These are phyloP conservation scores for Orchesella cincta DNA, from an alignment of 1,140 invertebrate genomes.

Conservation along the genomic window DNA sequence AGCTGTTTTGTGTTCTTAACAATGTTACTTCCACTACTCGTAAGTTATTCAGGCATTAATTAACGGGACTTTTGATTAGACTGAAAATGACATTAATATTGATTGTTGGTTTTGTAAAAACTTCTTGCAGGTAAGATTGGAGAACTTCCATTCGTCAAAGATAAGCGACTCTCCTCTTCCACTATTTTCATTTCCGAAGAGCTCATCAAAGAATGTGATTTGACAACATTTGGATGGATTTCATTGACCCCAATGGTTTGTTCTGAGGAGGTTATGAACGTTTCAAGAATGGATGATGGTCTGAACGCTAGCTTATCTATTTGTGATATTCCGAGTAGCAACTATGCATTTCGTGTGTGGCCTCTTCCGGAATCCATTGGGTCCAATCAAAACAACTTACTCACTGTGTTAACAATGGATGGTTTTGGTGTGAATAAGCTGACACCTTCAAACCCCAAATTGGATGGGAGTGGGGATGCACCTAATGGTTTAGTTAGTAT, in stretches of 20 bases:
- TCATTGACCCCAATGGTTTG: conserved; percentile 4
- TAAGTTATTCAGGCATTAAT: not conserved
- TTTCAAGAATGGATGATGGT: not conserved
- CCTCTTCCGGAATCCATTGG: conserved; percentile 25
- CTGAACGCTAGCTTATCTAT: not conserved
- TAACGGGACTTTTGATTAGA: too few relatives aligned
- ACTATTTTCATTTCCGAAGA: conserved; percentile 38
- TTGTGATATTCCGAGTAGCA: not conserved
- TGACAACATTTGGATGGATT: conserved; percentile 40
- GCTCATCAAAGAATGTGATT: conserved; percentile 38
- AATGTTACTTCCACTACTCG: not conserved
- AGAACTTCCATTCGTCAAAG: conserved; percentile 34
- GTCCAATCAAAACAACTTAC: not conserved
- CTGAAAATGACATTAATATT: too few relatives aligned
- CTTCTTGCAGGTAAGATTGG: conserved; percentile 19
- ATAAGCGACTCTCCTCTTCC: not conserved
- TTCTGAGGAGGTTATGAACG: not conserved
- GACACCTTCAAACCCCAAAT: not conserved
- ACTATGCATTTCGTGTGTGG: conserved; percentile 22
- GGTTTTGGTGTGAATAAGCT: not conserved
- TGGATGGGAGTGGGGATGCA: not conserved
- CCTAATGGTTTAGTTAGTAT: not conserved
- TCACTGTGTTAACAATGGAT: not conserved
- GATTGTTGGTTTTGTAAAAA: not conserved
- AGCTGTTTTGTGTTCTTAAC: not conserved